phyloP scores from a whole-genome alignment of 1,140 invertebrate species.

The Antheraea pernyi region DNA sequence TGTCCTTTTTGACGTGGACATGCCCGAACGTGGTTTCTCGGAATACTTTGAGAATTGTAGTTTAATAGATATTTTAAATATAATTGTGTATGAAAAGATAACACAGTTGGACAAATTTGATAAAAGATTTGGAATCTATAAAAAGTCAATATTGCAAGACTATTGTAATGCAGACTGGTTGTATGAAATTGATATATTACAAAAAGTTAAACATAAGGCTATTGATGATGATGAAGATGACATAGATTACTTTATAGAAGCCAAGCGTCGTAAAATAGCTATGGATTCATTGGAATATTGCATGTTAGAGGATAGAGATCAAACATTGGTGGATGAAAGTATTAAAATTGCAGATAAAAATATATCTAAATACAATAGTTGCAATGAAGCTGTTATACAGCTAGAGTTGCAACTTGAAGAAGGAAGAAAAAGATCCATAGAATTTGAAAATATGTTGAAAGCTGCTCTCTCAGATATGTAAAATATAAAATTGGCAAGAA shows the following conservation, averaged over 20 bases:
- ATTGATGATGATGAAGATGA: constrained; percentile 58
- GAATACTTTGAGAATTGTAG: constrained; percentile 56
- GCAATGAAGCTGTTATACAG: constrained; percentile 51
- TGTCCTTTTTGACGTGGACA: constrained; percentile 45
- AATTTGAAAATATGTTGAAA: constrained; percentile 62
- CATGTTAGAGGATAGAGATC: constrained; percentile 60
- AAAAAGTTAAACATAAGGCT: constrained; percentile 52
- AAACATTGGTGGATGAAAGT: constrained; percentile 53
- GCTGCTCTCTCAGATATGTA: constrained; percentile 44
- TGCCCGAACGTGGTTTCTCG: constrained; percentile 47
- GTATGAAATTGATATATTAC: constrained; percentile 49
- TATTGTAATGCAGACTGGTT: constrained; percentile 68
- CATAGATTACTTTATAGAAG: constrained; percentile 57
- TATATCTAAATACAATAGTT: constrained; percentile 50
- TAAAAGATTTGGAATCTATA: constrained; percentile 64
- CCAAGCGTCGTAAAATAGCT: constrained; percentile 60
- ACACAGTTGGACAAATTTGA: constrained; percentile 59
- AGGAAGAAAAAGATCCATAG: constrained; percentile 64
- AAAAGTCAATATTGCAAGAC: constrained; percentile 52
- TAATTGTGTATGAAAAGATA: constrained; percentile 75
- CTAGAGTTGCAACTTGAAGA: constrained; percentile 60
- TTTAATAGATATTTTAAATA: constrained; percentile 68
- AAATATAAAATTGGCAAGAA: constrained; percentile 7
- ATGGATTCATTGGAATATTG: constrained; percentile 50
- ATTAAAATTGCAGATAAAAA: constrained; percentile 45